Percentiles rank a stretch among this genome's conserved stretches.
Evolutionary conservation across 2,797 vertebrate species (phyloP).

Genomic region (Darevskia mixta): DNA sequence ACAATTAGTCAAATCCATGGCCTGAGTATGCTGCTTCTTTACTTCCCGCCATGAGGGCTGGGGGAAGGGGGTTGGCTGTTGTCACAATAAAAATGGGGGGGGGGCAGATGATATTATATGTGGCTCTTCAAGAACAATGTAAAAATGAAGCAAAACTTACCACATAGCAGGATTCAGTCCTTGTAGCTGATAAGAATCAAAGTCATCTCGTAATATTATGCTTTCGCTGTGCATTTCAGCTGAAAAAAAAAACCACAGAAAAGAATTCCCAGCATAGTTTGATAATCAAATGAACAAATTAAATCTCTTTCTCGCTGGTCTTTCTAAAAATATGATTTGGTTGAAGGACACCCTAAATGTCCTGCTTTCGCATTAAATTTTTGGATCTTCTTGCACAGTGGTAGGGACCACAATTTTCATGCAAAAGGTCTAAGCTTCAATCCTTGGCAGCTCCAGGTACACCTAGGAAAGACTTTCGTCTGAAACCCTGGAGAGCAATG

Average conservation of each 20-base stretch:
- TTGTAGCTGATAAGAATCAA: constrained; percentile 91
- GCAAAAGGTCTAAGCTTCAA: background rate
- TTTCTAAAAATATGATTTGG: background rate
- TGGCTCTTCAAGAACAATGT: background rate
- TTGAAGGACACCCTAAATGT: background rate
- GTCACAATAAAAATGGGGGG: background rate
- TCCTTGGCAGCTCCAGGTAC: background rate
- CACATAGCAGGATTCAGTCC: constrained; percentile 92
- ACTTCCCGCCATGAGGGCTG: background rate
- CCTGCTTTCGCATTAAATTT: background rate
- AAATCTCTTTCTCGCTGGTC: background rate
- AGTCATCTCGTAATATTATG: constrained; percentile 94
- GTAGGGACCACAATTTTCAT: background rate
- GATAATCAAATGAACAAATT: background rate
- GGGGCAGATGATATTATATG: background rate
- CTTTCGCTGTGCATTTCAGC: constrained; percentile 93
- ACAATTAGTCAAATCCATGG: no score
- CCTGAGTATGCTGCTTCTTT: background rate
- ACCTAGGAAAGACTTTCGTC: no score
- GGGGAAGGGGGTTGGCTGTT: background rate
- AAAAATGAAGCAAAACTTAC: constrained; percentile 79
- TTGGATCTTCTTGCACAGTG: background rate
- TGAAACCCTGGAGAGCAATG: background rate
- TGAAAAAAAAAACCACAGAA: constrained; percentile 69
- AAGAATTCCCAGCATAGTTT: background rate